Percentiles rank a stretch among this genome's conserved stretches.
These are phyloP conservation scores for Patella vulgata DNA, from an alignment of 1,140 invertebrate genomes.

Conservation along the genomic window DNA sequence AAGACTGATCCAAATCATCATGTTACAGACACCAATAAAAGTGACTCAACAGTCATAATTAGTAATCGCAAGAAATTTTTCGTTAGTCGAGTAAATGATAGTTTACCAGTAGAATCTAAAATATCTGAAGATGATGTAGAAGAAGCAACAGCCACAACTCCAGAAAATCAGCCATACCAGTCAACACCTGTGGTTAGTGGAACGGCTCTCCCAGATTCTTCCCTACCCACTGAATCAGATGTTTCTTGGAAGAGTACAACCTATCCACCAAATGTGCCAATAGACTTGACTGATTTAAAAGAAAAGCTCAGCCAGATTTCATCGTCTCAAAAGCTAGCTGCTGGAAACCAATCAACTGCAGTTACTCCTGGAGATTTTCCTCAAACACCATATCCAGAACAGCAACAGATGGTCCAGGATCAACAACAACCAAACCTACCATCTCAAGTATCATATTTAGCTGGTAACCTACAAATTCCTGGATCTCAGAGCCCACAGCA, in stretches of 20 bases:
- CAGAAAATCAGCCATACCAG: constrained; percentile 30
- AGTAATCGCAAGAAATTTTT: constrained; percentile 55
- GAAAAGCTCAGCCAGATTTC: constrained; percentile 50
- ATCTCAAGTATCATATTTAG: background rate
- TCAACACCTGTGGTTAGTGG: constrained; percentile 24
- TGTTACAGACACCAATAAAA: constrained; percentile 22
- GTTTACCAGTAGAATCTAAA: constrained; percentile 36
- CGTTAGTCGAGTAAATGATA: constrained; percentile 47
- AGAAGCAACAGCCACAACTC: constrained; percentile 31
- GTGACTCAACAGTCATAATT: constrained; percentile 42
- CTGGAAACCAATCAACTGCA: constrained; percentile 8
- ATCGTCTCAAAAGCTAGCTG: constrained; percentile 20
- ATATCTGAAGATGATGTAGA: constrained; percentile 54
- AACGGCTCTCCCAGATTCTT: constrained; percentile 32
- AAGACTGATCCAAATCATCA: constrained; percentile 27
- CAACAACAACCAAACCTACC: constrained; percentile 1
- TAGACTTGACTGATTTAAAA: constrained; percentile 51
- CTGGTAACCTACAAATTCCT: background rate
- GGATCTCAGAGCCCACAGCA: constrained; percentile 1
- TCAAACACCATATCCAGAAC: constrained; percentile 1
- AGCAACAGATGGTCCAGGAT: constrained; percentile 13
- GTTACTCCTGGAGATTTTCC: background rate
- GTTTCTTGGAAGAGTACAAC: constrained; percentile 27
- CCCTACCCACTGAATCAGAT: constrained; percentile 30
- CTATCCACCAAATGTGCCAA: constrained; percentile 37